phyloP scores from a whole-genome alignment of 2,797 vertebrate species.

The Onychomys arenicola region DNA sequence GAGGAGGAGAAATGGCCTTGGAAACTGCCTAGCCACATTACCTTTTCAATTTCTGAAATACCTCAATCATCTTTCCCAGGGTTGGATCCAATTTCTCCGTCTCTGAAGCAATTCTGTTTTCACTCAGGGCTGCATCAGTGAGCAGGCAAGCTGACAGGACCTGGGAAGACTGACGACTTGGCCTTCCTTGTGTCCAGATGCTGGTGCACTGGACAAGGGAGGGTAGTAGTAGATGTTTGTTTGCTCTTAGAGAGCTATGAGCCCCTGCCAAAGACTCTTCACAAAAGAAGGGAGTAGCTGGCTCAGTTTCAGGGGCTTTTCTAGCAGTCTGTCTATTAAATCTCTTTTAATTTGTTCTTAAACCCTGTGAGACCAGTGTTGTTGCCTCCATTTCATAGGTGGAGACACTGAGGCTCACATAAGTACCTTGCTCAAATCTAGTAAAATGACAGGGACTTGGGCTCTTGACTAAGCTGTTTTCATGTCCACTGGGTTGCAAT shows the following conservation, averaged over 20 bases:
- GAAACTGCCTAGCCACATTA: constrained; percentile 49
- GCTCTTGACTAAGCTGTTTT: background rate
- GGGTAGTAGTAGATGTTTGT: background rate
- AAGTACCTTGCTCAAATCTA: background rate
- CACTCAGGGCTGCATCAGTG: background rate
- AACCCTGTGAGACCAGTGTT: background rate
- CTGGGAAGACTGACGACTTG: background rate
- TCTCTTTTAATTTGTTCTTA: background rate
- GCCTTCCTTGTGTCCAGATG: background rate
- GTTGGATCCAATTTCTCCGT: constrained; percentile 61
- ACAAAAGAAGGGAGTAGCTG: background rate
- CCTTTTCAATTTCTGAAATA: constrained; percentile 64
- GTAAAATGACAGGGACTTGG: background rate
- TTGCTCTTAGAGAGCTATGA: background rate
- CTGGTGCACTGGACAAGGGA: background rate
- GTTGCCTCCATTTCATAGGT: background rate
- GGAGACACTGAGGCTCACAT: background rate
- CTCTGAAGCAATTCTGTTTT: constrained; percentile 20
- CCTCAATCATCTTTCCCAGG: constrained; percentile 51
- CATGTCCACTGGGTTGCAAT: background rate
- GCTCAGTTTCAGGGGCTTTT: background rate
- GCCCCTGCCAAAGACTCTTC: background rate
- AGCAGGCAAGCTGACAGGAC: background rate
- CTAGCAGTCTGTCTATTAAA: background rate
- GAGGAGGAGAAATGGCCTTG: constrained; percentile 50